A percentile compares a stretch with the other conserved stretches of the same genome.
These are phyloP conservation scores for Epinephelus awoara DNA, from an alignment of 2,797 vertebrate genomes.

Conservation along the genomic window DNA sequence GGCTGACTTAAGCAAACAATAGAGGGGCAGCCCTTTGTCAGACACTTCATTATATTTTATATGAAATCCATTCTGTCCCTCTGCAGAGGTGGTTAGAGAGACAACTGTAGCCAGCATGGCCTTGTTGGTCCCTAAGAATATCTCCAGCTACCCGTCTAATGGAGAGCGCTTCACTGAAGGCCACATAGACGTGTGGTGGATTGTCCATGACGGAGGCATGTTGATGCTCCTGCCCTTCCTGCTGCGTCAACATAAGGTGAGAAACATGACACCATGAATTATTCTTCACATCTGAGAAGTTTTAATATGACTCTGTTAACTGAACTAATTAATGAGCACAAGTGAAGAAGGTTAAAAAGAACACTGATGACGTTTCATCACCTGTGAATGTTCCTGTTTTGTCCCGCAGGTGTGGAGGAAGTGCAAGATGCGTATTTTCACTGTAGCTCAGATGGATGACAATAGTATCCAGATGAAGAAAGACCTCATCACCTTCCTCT, in stretches of 20 bases:
- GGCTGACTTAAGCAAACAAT: background rate
- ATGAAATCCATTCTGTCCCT: background rate
- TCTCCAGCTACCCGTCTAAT: constrained; percentile 94
- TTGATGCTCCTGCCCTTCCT: constrained; percentile 98
- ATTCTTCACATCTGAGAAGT: background rate
- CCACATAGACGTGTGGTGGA: constrained; percentile 99
- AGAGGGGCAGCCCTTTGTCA: background rate
- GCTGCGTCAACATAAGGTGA: constrained; percentile 96
- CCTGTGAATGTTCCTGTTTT: constrained; percentile 30
- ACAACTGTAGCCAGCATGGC: constrained; percentile 95
- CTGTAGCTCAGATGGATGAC: constrained; percentile 98
- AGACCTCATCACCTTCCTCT: constrained; percentile 95
- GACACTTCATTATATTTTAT: background rate
- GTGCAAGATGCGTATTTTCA: constrained; percentile 99
- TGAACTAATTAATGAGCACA: background rate
- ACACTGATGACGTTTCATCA: background rate
- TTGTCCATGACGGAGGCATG: constrained; percentile 98
- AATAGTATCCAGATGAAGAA: constrained; percentile 99
- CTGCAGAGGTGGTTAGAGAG: constrained; percentile 93
- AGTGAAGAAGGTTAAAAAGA: background rate
- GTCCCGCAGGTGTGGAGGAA: constrained; percentile 95
- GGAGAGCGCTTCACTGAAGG: constrained; percentile 97
- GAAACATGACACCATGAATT: background rate
- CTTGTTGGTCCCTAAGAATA: constrained; percentile 95
- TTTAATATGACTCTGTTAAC: background rate